Evolutionary conservation across 2,113 vertebrate genomes (phyloP).

Genomic region (Dolichallabes microphthalmus): DNA sequence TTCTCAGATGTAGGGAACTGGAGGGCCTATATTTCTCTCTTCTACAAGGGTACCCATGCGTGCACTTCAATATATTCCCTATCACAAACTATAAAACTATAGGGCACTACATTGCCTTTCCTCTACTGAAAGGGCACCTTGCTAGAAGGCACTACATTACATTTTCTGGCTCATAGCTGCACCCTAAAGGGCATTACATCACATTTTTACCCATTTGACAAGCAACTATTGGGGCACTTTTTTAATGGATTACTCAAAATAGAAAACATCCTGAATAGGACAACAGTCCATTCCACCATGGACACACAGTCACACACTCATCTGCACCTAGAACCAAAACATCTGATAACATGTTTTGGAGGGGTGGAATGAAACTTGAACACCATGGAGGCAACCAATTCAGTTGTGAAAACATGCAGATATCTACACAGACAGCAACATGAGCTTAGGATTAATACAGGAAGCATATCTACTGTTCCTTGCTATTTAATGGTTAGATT

Average conservation of each 20-base stretch:
- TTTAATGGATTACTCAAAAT: no score
- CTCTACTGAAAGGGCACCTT: not conserved
- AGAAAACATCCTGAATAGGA: not conserved
- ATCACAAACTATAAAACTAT: not conserved
- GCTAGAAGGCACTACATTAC: not conserved
- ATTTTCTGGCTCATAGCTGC: not conserved
- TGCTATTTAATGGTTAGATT: no score
- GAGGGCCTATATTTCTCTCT: not conserved
- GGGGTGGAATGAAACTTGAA: no score
- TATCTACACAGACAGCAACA: not conserved
- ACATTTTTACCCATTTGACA: not conserved
- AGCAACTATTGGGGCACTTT: not conserved
- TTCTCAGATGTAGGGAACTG: not conserved
- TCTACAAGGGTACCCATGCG: not conserved
- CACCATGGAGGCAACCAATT: not conserved
- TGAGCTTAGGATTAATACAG: not conserved
- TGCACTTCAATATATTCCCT: not conserved
- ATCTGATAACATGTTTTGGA: no score
- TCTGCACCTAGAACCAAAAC: no score
- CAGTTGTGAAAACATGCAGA: not conserved
- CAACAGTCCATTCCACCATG: not conserved
- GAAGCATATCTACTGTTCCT: not conserved
- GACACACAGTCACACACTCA: no score
- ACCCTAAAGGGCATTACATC: not conserved
- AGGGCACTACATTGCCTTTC: not conserved